Evolutionary conservation across 2,113 vertebrate species (phyloP).

Genomic region (Phainopepla nitens): DNA sequence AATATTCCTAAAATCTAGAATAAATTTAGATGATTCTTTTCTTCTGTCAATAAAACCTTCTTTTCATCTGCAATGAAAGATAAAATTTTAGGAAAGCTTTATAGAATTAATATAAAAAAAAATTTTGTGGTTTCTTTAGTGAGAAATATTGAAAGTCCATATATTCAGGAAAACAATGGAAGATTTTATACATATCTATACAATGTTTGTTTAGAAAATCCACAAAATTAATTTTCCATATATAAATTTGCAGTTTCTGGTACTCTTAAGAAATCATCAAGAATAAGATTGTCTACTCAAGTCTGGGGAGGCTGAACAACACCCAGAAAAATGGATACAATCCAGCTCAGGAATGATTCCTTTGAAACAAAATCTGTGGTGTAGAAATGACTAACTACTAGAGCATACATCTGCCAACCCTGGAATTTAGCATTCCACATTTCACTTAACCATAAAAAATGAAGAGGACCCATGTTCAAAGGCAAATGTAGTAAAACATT

Average conservation of each 20-base stretch:
- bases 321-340: slow-evolving; percentile 16
- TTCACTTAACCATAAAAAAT: slow-evolving; percentile 64
- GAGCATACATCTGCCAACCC: slow-evolving; percentile 11
- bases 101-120: background rate
- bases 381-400: slow-evolving; percentile 54
- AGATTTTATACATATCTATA: background rate
- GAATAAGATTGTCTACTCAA: background rate
- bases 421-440: slow-evolving; percentile 56
- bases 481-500: slow-evolving; percentile 50
- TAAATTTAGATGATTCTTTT: background rate
- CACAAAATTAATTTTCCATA: background rate
- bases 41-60: background rate
- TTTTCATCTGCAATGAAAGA: background rate
- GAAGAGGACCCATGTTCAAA: slow-evolving; percentile 58
- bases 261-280: background rate
- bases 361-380: slow-evolving; percentile 59
- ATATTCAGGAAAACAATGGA: background rate
- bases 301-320: background rate
- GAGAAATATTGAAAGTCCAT: background rate
- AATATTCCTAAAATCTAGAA: background rate
- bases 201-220: background rate
- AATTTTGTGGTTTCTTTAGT: background rate
- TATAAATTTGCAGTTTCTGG: background rate
- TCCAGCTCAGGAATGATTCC: slow-evolving; percentile 33
- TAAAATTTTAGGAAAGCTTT: background rate